These are phyloP conservation scores for Euleptes europaea DNA, from an alignment of 2,113 vertebrate genomes.

Conservation along the genomic window DNA sequence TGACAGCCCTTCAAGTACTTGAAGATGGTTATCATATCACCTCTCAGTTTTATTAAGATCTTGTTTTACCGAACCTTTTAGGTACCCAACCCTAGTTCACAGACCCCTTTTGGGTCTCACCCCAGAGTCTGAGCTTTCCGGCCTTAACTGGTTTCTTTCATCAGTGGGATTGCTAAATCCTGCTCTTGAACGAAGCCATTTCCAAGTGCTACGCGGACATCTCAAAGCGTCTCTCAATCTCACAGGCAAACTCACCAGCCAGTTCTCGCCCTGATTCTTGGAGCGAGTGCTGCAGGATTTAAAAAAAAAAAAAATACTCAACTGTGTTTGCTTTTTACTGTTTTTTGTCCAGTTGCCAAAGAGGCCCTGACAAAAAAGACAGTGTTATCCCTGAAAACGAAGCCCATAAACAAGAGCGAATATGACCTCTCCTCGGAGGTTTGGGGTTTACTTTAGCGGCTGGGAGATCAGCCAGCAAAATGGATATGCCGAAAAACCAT, in stretches of 20 bases:
- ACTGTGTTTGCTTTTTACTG: constrained; percentile 56
- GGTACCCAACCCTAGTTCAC: no score
- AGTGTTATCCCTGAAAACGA: constrained; percentile 76
- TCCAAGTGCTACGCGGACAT: not conserved
- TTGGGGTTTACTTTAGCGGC: constrained; percentile 76
- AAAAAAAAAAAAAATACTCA: not conserved
- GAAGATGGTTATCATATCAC: no score
- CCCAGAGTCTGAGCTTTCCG: no score
- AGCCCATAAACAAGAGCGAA: constrained; percentile 78
- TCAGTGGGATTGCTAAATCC: not conserved
- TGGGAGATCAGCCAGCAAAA: constrained; percentile 73
- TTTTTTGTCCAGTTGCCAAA: constrained; percentile 66
- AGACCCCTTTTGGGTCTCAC: no score
- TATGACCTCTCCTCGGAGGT: constrained; percentile 67
- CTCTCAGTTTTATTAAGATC: no score
- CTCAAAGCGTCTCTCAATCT: not conserved
- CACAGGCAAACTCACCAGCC: not conserved
- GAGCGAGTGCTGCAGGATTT: not conserved
- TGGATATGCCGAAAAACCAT: constrained; percentile 78
- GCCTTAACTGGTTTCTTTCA: no score
- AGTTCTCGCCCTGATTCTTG: not conserved
- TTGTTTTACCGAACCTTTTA: no score
- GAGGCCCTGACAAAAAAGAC: constrained; percentile 71
- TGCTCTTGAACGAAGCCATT: not conserved
- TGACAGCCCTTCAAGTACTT: no score